Percentiles rank a stretch among this genome's conserved stretches.
Evolutionary conservation across 1,140 invertebrate genomes (phyloP).

Genomic region (Scaptomyza montana): DNA sequence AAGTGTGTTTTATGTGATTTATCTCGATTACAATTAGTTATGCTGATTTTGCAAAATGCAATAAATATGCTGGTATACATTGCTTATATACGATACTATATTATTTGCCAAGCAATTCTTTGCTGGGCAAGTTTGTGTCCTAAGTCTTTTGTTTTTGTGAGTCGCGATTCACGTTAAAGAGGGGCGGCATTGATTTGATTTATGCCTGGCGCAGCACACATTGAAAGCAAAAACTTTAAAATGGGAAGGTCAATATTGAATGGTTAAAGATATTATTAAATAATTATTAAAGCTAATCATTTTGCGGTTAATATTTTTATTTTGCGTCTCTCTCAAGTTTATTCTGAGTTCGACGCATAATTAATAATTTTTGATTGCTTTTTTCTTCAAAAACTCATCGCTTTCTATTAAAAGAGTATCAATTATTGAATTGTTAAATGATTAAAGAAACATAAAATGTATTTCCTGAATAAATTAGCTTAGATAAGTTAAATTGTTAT

Average conservation of each 20-base stretch:
- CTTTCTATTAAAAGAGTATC: too few relatives aligned
- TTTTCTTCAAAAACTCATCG: background rate
- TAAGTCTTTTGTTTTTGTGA: constrained; percentile 71
- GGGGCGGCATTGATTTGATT: constrained; percentile 47
- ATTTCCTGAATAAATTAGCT: too few relatives aligned
- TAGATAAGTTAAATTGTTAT: too few relatives aligned
- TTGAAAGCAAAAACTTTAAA: constrained; percentile 20
- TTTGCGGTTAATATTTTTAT: too few relatives aligned
- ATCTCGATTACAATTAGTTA: constrained; percentile 68
- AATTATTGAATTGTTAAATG: too few relatives aligned
- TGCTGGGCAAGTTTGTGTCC: constrained; percentile 69
- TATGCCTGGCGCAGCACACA: constrained; percentile 14
- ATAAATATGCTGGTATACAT: constrained; percentile 54
- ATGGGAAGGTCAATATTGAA: constrained; percentile 30
- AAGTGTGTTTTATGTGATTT: constrained; percentile 58
- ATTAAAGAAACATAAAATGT: too few relatives aligned
- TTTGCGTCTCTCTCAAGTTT: too few relatives aligned
- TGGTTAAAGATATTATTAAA: background rate
- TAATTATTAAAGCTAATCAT: constrained; percentile 4
- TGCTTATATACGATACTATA: constrained; percentile 17
- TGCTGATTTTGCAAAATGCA: constrained; percentile 55
- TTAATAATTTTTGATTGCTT: too few relatives aligned
- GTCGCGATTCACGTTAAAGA: background rate
- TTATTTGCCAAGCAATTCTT: constrained; percentile 9
- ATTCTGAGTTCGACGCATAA: too few relatives aligned